Base-by-base conservation (phyloP, 1,140 invertebrate genomes). In the Acyrthosiphon pisum region DNA sequence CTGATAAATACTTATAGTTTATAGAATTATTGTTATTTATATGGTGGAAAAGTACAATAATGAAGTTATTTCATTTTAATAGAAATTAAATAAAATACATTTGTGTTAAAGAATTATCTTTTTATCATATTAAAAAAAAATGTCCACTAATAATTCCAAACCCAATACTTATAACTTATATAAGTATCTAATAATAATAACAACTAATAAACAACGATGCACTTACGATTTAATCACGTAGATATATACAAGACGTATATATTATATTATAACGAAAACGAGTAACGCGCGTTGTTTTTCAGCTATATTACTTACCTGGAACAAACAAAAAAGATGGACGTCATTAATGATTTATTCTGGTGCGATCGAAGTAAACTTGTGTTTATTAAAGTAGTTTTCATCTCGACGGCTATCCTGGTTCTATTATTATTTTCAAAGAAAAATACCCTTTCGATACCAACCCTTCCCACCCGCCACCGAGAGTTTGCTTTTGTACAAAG, bases 401-500 rank as follows among this genome's bases (percentile, higher is more conserved):
- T 46, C 56, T 68, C 60, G 9, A 68, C 90, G 11, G 30, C 37
- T 68, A 44, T 91, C 68, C 60, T 60, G 90, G 60, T 76, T 26
- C 23, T 91, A 91, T 91, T 91, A 76, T 91, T 76, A 76, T 76
- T 46, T 68, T 26, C 30, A 22, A 76, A 76, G 60, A 91, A 91
- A 76, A 76, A 68, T 76, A 91, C 60, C 90, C 90, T 91, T 76
- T 91, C 60, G 90, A 81, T 76, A 91, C 56, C 90, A 56, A 23
- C 87, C 86, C n/a, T 35, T 88, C 20, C 26, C n/a, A 1, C 20
- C 68, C 23, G 6, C 8, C 20, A 18, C n/a, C 14, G 14, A 76
- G 60, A 76, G 60, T 76, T 76, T 35, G 68, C 91, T 76, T 92
- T 92, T 92, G 91, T 92, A 22, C 30, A 93, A 93, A 93, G 91